Evolutionary conservation across 37 sponge, comb jelly and placozoan species (phyloP), one percentile per base, ranked within the genome.

Genomic region (Corticium candelabrum): DNA sequence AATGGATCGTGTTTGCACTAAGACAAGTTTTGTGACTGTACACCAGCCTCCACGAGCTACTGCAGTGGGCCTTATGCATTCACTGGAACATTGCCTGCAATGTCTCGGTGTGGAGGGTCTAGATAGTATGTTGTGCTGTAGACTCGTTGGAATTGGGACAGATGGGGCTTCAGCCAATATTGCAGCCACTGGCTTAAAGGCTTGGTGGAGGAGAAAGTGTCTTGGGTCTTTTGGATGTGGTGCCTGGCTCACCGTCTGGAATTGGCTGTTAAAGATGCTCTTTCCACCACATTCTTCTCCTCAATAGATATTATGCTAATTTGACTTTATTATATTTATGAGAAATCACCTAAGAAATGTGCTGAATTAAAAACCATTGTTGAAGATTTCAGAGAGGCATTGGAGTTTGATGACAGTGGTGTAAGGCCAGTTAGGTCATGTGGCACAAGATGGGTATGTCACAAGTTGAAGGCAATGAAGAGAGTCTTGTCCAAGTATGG

Each of bases 401-500:
- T 76, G 38, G 37, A 4, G 30, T 78, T 85, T 74, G 76, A 79
- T 75, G 85, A 85, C 68, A 71, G 11, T 35, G n/a, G n/a, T n/a
- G 71, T 85, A 37, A 85, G 40, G 39, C 85, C 85, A 57, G 81
- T 85, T 74, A n/a, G 77, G 40, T 77, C 81, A 41, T 76, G 85
- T 80, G 85, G 84, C 50, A 40, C 82, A 67, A 82, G 82, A 69
- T 82, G 82, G 79, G 68, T 78, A 37, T 37, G 74, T 11, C 83
- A 86, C 82, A 86, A 86, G 75, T 39, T 68, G 41, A 86, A 82
- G 68, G 89, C 86, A 27, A 88, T 88, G 89, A 84, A 79, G 76
- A 67, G 79, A 38, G 75, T 88, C 1, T 31, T 88, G n/a, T 84
- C 89, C 33, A 87, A 88, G 40, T 88, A 41, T 84, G 85, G 86